Conservation (phyloP, 2,888 invertebrate species). For the Melitaea athalia region DNA sequence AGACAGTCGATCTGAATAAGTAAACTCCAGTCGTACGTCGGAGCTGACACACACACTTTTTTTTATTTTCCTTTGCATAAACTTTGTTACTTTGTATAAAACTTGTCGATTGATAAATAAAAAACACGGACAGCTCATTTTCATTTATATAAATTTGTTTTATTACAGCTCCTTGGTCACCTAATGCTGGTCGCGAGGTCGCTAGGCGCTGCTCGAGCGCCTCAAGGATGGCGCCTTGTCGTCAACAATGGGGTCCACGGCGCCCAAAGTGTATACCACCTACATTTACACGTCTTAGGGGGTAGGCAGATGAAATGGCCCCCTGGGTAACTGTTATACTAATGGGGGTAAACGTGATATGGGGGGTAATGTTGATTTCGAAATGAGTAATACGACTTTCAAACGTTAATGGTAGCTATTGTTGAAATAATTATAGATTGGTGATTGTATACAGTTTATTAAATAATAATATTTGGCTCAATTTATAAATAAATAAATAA, state of each 20-base stretch:
- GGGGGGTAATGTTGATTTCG: background rate
- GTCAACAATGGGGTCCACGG: conserved; percentile 91
- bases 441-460: too few species aligned
- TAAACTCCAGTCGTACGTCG: too few species aligned
- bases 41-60: too few species aligned
- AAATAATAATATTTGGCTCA: too few species aligned
- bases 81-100: too few species aligned
- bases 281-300: conserved; percentile 92
- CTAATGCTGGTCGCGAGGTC: conserved; percentile 86
- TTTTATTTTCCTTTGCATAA: too few species aligned
- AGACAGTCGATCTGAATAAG: too few species aligned
- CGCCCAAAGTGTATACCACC: conserved; percentile 91
- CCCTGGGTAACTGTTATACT: conserved; percentile 76
- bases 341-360: background rate
- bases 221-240: conserved; percentile 88
- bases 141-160: background rate
- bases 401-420: too few species aligned
- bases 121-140: too few species aligned
- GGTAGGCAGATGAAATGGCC: conserved; percentile 90
- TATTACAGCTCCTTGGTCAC: conserved; percentile 86
- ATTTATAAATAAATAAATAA: too few species aligned
- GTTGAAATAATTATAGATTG: too few species aligned
- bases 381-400: background rate
- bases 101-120: too few species aligned
- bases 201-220: conserved; percentile 83